These are phyloP conservation scores for Trachelus iudaicus DNA, from an alignment of 2,888 invertebrate species.

Conservation along the genomic window DNA sequence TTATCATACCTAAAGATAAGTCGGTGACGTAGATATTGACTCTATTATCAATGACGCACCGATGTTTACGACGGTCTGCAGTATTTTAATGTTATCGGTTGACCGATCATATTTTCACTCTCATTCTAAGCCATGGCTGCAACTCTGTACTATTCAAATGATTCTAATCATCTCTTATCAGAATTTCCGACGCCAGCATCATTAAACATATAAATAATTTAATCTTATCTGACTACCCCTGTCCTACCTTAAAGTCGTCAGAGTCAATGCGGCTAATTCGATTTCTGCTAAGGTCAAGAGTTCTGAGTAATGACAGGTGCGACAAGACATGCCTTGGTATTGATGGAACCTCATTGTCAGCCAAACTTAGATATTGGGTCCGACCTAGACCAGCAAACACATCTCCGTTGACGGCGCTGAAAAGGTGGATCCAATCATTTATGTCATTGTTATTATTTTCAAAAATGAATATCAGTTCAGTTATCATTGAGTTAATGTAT, in stretches of 20 bases:
- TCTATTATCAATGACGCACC: slow-evolving; percentile 4
- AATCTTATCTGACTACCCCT: not conserved
- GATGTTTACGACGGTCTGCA: slow-evolving; percentile 1
- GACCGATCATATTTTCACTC: not conserved
- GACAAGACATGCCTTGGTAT: slow-evolving; percentile 82
- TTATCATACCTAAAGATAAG: not conserved
- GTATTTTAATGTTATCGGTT: not conserved
- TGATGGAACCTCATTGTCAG: slow-evolving; percentile 80
- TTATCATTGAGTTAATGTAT: not conserved
- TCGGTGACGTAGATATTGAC: slow-evolving; percentile 1
- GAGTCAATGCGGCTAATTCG: slow-evolving; percentile 79
- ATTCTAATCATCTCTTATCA: not conserved
- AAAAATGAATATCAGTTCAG: not conserved
- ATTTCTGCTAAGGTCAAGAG: slow-evolving; percentile 85
- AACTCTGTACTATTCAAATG: not conserved
- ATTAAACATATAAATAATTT: not conserved
- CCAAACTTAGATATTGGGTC: slow-evolving; percentile 81
- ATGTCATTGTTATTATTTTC: not conserved
- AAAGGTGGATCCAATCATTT: slow-evolving; percentile 45
- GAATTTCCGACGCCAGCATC: not conserved
- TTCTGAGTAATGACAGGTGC: slow-evolving; percentile 81
- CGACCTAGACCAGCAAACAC: slow-evolving; percentile 81
- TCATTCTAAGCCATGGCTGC: not conserved
- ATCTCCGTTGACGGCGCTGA: slow-evolving; percentile 78
- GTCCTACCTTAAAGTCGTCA: slow-evolving; percentile 79